Percentiles rank a stretch among this genome's conserved stretches.
phyloP scores from a whole-genome alignment of 2,888 invertebrate species.

The Anaspis maculata region DNA sequence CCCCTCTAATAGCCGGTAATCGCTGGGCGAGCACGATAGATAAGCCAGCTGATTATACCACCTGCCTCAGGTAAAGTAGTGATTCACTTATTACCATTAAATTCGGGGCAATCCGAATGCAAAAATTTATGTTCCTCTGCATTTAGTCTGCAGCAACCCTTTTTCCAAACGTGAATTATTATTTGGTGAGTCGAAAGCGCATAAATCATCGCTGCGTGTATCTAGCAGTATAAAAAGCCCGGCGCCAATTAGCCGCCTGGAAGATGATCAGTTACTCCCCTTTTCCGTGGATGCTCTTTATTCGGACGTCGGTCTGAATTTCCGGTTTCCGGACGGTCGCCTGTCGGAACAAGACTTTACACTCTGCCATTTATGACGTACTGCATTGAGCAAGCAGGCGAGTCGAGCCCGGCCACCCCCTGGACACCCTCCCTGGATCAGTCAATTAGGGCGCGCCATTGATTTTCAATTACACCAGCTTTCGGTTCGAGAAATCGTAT shows the following conservation, averaged over 20 bases:
- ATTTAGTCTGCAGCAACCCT: too few species aligned
- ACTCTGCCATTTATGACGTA: slow-evolving; percentile 41
- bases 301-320: slow-evolving; percentile 42
- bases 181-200: too few species aligned
- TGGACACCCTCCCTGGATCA: slow-evolving; percentile 19
- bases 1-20: slow-evolving; percentile 15
- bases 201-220: too few species aligned
- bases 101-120: too few species aligned
- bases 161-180: too few species aligned
- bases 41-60: slow-evolving; percentile 12
- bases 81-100: too few species aligned
- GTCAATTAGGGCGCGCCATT: slow-evolving; percentile 24
- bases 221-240: too few species aligned
- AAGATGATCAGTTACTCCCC: slow-evolving; percentile 34
- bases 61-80: too few species aligned
- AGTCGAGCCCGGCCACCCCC: too few species aligned
- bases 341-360: slow-evolving; percentile 44
- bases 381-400: too few species aligned
- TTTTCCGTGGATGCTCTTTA: slow-evolving; percentile 34
- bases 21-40: slow-evolving; percentile 10
- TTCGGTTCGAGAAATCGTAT: too few species aligned
- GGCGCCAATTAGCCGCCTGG: slow-evolving; percentile 38
- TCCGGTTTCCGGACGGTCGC: slow-evolving; percentile 42
- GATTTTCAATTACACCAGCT: slow-evolving; percentile 27
- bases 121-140: too few species aligned